Evolutionary conservation across 2,113 vertebrate genomes (phyloP), one percentile per base, ranked within the genome.

Genomic region (Bagarius yarrelli): DNA sequence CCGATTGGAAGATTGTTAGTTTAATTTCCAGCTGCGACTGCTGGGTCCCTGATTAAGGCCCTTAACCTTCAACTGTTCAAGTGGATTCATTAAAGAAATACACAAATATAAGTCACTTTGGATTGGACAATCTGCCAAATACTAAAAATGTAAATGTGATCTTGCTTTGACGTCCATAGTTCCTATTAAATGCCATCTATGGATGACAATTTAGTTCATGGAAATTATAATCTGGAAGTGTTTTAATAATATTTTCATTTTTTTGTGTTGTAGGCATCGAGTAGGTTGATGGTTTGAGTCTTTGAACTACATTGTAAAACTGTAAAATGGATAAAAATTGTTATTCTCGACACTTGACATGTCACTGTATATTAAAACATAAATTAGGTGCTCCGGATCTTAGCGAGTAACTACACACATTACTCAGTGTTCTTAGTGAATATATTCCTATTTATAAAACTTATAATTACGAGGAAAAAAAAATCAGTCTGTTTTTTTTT

Each of bases 401-500:
- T 40, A 40, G 36, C 8, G 3, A 4, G 9, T 11, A 6, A 6
- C 9, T 47, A 47, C 9, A 40, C 36, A 40, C 36, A 40, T 40
- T 40, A 40, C 36, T 40, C 36, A 40, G 36, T 40, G 6, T 40
- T 40, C 6, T 6, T 40, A 40, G 6, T 40, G 6, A 40, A 40
- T 40, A 6, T 40, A 40, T 40, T 40, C 40, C 40, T 69, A 9
- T 47, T 44, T 5, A 23, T 44, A n/a, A 5, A 32, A 34, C 18
- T 12, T 12, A 5, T 0, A 18, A 55, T 56, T 75, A 9, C 4
- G 6, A 14, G 56, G 23, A 30, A n/a, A 59, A n/a, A 76, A 67
- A 60, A 63, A 76, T 0, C 50, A 74, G 73, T 30, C 52, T 83
- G 23, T 67, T 79, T 85, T 89, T 91, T 81, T 44, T n/a, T 50